Conservation (phyloP, 2,797 vertebrate genomes). For the Poeciliopsis presidionis region DNA sequence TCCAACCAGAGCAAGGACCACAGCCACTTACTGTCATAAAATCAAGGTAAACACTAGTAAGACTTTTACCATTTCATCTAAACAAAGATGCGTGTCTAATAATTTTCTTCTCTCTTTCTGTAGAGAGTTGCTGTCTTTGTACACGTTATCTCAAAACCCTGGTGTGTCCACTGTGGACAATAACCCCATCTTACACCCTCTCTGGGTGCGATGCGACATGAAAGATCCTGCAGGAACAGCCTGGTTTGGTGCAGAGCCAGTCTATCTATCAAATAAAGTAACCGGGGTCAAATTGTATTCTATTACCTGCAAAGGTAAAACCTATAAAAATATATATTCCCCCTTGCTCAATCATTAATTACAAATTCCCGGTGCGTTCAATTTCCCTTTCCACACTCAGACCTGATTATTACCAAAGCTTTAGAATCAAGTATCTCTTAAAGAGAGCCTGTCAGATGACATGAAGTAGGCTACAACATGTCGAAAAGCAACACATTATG, state of each 20-base stretch:
- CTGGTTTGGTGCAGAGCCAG: slow-evolving; percentile 91
- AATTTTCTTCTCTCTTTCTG: slow-evolving; percentile 25
- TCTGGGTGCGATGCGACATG: slow-evolving; percentile 93
- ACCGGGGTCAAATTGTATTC: slow-evolving; percentile 84
- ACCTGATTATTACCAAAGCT: not conserved
- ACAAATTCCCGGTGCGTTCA: too few relatives aligned
- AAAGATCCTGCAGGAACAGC: slow-evolving; percentile 85
- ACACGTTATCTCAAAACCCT: slow-evolving; percentile 88
- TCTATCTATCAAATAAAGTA: slow-evolving; percentile 75
- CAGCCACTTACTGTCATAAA: slow-evolving; percentile 83
- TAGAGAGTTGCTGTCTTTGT: slow-evolving; percentile 92
- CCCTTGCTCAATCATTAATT: not conserved
- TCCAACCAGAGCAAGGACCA: slow-evolving; percentile 64
- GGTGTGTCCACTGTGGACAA: slow-evolving; percentile 75
- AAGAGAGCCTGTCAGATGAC: not conserved
- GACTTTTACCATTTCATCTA: not conserved
- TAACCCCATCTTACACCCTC: slow-evolving; percentile 76
- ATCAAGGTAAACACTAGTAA: slow-evolving; percentile 84
- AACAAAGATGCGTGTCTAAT: not conserved
- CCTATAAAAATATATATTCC: not conserved
- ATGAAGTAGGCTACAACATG: not conserved
- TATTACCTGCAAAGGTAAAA: slow-evolving; percentile 86
- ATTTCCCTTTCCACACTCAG: not conserved
- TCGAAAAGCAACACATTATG: not conserved
- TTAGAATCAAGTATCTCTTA: not conserved